Conservation (phyloP, 2,888 invertebrate genomes). For the Drosophila sordidula region DNA sequence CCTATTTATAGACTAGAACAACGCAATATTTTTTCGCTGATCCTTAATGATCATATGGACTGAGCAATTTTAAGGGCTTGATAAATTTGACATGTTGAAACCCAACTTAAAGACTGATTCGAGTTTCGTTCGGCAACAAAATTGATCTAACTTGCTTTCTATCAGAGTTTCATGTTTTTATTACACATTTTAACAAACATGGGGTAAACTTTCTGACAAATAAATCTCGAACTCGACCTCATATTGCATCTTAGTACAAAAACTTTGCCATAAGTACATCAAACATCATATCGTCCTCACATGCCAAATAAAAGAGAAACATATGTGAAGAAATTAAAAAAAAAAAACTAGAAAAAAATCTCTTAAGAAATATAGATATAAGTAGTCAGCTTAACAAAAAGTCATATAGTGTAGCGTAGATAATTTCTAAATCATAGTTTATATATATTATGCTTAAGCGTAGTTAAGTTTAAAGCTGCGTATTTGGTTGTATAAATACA, state of each 20-base stretch:
- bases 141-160: not conserved
- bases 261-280: conserved; percentile 25
- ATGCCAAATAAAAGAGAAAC: conserved; percentile 2
- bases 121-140: not conserved
- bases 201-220: conserved; percentile 2
- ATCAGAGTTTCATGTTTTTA: too few species aligned
- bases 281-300: conserved; percentile 18
- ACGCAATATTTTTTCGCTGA: not conserved
- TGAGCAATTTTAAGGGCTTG: not conserved
- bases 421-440: conserved; percentile 15
- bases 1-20: conserved; percentile 6
- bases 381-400: conserved; percentile 2
- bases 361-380: too few species aligned
- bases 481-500: conserved; percentile 41
- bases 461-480: conserved; percentile 21
- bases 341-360: not conserved
- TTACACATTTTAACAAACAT: conserved; percentile 1
- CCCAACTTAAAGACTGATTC: conserved; percentile 30
- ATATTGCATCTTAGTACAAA: conserved; percentile 45
- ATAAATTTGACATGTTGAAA: conserved; percentile 10
- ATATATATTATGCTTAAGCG: conserved; percentile 12
- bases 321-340: conserved; percentile 31
- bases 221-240: conserved; percentile 4
- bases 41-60: conserved; percentile 1
- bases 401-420: conserved; percentile 4